A percentile compares a stretch with the other conserved stretches of the same genome.
These are phyloP conservation scores for Entosphenus tridentatus DNA, from an alignment of 2,113 vertebrate genomes.

Conservation along the genomic window DNA sequence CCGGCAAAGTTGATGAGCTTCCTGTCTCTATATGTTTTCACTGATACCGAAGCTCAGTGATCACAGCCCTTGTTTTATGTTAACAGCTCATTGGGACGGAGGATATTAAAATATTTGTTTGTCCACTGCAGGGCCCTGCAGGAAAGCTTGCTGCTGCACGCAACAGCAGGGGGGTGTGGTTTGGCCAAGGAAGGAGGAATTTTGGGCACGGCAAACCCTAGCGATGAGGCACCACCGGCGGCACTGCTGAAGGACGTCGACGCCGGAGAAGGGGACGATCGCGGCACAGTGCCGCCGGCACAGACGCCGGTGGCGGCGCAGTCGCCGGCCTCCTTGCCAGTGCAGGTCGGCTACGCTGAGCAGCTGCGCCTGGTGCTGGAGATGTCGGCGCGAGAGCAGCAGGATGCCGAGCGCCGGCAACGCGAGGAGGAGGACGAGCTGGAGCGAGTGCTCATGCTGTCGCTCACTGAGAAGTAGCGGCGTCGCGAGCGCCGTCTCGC, in stretches of 20 bases:
- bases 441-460: slow-evolving; percentile 69
- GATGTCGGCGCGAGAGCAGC: slow-evolving; percentile 60
- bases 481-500: background rate
- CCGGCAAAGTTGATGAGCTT: background rate
- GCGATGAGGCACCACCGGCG: background rate
- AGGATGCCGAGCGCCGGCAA: slow-evolving; percentile 40
- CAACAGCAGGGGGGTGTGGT: background rate
- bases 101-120: background rate
- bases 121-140: background rate
- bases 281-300: slow-evolving; percentile 12
- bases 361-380: slow-evolving; percentile 83
- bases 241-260: slow-evolving; percentile 23
- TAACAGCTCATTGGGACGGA: background rate
- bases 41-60: background rate
- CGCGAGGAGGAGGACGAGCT: slow-evolving; percentile 67
- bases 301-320: slow-evolving; percentile 22
- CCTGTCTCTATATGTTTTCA: background rate
- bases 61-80: background rate
- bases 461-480: slow-evolving; percentile 62
- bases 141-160: slow-evolving; percentile 4
- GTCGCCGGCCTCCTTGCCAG: slow-evolving; percentile 27
- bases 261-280: slow-evolving; percentile 39
- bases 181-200: background rate
- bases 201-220: background rate
- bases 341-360: slow-evolving; percentile 34